Evolutionary conservation across 2,113 vertebrate genomes (phyloP), one percentile per base, ranked within the genome.

Genomic region (Taxidea taxus): DNA sequence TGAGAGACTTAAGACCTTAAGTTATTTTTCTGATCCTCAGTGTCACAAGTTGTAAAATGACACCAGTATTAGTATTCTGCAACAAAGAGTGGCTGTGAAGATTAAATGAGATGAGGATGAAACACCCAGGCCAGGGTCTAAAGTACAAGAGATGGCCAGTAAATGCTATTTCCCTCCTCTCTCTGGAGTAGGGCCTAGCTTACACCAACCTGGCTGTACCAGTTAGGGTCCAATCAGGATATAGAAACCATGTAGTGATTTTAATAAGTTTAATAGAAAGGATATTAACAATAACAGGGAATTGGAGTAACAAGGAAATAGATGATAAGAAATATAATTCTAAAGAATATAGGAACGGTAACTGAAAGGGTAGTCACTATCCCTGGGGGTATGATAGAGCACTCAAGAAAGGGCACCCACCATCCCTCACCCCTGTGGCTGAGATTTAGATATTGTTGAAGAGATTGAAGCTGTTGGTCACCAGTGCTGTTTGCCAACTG

Each of bases 371-470:
- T 9, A 39, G 74, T 85, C 13, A 49, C 12, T 31, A 75, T 31
- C 29, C 10, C 9, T 12, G 54, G 23, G 39, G 23, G 27, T 92
- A 42, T 20, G 29, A 58, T 15, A 34, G 4, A 92, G 14, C 14
- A 37, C 72, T 27, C 14, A 84, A 47, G n/a, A 25, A 94, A 10
- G 16, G 21, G 10, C 9, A 23, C 54, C 23, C 7, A 18, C 1
- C 7, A 3, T 13, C 37, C 15, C 27, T 80, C 9, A 25, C 1
- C 12, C 1, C 29, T 1, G 0, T 9, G 74, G 11, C 44, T 66
- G 29, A 93, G 54, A 70, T 64, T 16, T 18, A 58, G 62, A 16
- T 47, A 44, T 66, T 20, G 10, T 18, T 20, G 58, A 39, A 82
- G 47, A 47, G 12, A n/a, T 16, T 75, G 25, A 47, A 29, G 42